Base-by-base conservation (phyloP, 1,140 invertebrate species). In the Atopsyche davidsoni region DNA sequence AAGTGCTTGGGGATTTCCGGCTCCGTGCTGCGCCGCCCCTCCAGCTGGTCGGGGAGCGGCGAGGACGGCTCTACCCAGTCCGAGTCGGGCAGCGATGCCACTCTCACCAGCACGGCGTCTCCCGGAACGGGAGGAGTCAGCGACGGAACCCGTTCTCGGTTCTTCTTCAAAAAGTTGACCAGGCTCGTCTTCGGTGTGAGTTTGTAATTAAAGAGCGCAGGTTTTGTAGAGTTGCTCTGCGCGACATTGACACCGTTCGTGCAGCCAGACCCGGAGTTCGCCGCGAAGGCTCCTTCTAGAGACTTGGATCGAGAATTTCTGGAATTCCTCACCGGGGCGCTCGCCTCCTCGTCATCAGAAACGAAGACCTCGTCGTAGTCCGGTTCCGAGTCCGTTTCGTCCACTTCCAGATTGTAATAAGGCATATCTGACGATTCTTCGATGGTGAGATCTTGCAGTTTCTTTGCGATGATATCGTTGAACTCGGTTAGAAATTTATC, bases 331-430 rank as follows among this genome's bases (percentile, higher is more conserved):
- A 13, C n/a, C 7, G 14, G 25, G 17, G 32, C 40, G 10, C 31
- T 44, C 6, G 28, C 22, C 4, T 31, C 31, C 36, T 57, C 55
- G 10, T 55, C 52, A n/a, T 54, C 57, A 22, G 57, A 58, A 19
- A 36, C 39, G 38, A 58, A 58, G 7, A 58, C 57, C 1, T 58
- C 57, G 24, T 58, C 57, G 24, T 58, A 58, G 41, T 58, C 57
- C 9, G 36, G 57, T 48, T 58, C 57, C 3, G 57, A 58, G 32
- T 54, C 56, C 9, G 55, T 42, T 25, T 54, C 56, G 18, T 52
- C 44, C 3, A 48, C 40, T 48, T 58, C 52, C 10, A 41, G 19
- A 18, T 47, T 51, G 3, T 25, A 46, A 19, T 46, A 36, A 22
- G 55, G 40, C 53, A 58, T 58, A 21, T 6, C 38, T 3, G 31